A percentile compares a stretch with the other conserved stretches of the same genome.
Conservation (phyloP, 2,888 invertebrate genomes). For the Tinea semifulvella region DNA sequence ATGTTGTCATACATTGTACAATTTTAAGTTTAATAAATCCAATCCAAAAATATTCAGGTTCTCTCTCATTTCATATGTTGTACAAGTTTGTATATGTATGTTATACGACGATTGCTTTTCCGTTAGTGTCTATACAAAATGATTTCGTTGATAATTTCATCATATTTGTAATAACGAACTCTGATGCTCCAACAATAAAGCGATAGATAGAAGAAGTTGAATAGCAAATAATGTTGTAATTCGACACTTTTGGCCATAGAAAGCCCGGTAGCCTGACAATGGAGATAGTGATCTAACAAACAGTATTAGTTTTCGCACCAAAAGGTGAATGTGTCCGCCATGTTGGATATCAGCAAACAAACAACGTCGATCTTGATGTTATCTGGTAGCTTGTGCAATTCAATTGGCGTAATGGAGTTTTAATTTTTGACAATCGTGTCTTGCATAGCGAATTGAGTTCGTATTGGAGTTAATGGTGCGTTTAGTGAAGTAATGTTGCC, state of each 20-base stretch:
- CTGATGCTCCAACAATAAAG: no score
- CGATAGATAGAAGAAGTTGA: no score
- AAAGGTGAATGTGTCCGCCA: slow-evolving; percentile 10
- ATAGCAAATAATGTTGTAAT: neutral
- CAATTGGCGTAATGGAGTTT: slow-evolving; percentile 1
- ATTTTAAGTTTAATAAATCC: no score
- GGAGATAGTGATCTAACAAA: slow-evolving; percentile 46
- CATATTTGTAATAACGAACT: no score
- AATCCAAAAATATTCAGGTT: no score
- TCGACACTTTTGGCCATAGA: neutral
- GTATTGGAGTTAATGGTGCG: slow-evolving; percentile 1
- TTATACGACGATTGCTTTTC: no score
- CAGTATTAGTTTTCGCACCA: slow-evolving; percentile 53
- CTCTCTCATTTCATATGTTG: no score
- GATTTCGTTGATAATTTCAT: no score
- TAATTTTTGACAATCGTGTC: neutral
- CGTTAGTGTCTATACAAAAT: no score
- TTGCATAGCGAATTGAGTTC: neutral
- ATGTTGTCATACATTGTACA: no score
- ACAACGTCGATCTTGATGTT: slow-evolving; percentile 1
- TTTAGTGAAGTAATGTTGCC: no score
- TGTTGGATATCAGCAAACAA: neutral
- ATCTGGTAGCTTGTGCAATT: slow-evolving; percentile 5
- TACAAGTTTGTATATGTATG: no score
- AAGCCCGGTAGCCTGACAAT: slow-evolving; percentile 30